Conservation (phyloP, 2,888 invertebrate genomes). For the Cephus pulcher region DNA sequence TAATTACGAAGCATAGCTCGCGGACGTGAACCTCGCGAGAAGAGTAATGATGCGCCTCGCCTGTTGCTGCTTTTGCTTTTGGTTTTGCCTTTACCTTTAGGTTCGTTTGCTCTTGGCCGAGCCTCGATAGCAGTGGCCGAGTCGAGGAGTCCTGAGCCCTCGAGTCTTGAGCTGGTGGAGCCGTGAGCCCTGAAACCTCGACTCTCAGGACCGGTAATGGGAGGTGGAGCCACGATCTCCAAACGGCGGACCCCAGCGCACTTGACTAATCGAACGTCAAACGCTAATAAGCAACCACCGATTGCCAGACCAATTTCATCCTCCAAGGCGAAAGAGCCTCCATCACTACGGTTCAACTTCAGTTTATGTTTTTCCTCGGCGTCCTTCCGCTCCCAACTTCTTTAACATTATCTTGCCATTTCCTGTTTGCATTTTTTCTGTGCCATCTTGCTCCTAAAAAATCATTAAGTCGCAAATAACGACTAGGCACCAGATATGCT, state of each 20-base stretch:
- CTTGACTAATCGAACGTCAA: conserved; percentile 65
- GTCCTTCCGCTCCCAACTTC: conserved; percentile 1
- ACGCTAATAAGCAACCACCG: conserved; percentile 63
- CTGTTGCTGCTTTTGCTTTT: conserved; percentile 46
- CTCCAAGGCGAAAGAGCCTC: neutral
- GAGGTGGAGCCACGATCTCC: conserved; percentile 47
- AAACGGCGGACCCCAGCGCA: conserved; percentile 46
- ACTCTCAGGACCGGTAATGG: conserved; percentile 29
- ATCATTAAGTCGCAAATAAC: neutral
- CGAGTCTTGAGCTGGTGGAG: conserved; percentile 22
- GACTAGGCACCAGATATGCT: neutral
- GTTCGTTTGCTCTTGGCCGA: neutral
- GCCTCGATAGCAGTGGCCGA: neutral
- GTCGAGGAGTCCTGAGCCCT: conserved; percentile 24
- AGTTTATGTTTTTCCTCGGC: neutral
- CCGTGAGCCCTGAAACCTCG: conserved; percentile 24
- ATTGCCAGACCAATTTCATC: conserved; percentile 48
- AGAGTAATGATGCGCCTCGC: conserved; percentile 58
- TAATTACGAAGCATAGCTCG: conserved; percentile 52
- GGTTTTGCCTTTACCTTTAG: conserved; percentile 28
- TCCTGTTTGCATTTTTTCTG: neutral
- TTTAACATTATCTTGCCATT: neutral
- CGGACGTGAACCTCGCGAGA: conserved; percentile 38
- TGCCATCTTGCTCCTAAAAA: neutral
- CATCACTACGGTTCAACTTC: neutral